Base-by-base conservation (phyloP, 2,113 vertebrate genomes). In the Daubentonia madagascariensis region DNA sequence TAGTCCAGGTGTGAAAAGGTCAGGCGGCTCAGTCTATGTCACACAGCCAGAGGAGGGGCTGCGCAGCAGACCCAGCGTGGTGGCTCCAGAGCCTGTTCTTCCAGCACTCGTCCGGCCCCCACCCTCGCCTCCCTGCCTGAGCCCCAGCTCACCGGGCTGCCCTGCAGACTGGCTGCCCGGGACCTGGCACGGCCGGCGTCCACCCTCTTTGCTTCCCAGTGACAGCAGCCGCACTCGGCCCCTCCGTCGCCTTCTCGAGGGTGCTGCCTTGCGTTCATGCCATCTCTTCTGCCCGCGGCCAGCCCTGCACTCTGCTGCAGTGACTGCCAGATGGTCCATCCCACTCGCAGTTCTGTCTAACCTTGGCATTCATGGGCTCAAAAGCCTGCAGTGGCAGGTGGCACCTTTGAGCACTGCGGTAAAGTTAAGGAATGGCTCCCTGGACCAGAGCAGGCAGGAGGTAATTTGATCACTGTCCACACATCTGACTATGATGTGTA, bases 181-280 rank as follows among this genome's bases (percentile, higher is more conserved):
- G 37, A 25, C 8, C 23, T 5, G 3, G 13, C 23, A 0, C 25
- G 16, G 48, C 20, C 61, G 13, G 1, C 0, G 12, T 18, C 45
- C 72, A 2, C n/a, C 40, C 79, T 54, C n/a, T 43, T 35, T 16
- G 30, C 54, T 68, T 32, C 12, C n/a, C 13, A 50, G n/a, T 3
- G 13, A n/a, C 25, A 59, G n/a, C 8, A 45, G 45, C 25, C 13
- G 35, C 25, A 25, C 50, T 0, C 50, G 65, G 16, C 40, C 35
- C 40, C 68, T 61, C 80, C 12, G 32, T 2, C 0, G 1, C 22
- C 59, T 10, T 43, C 57, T 59, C 72, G 25, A 22, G 48, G 20
- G 8, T 14, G 6, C 63, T 45, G 4, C 17, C 12, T 18, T 10
- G 16, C 6, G 43, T 35, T 40, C n/a, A 4, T 20, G 11, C 6